Base-by-base conservation (phyloP, 2,888 invertebrate species). In the Archaeoteleia sp. region DNA sequence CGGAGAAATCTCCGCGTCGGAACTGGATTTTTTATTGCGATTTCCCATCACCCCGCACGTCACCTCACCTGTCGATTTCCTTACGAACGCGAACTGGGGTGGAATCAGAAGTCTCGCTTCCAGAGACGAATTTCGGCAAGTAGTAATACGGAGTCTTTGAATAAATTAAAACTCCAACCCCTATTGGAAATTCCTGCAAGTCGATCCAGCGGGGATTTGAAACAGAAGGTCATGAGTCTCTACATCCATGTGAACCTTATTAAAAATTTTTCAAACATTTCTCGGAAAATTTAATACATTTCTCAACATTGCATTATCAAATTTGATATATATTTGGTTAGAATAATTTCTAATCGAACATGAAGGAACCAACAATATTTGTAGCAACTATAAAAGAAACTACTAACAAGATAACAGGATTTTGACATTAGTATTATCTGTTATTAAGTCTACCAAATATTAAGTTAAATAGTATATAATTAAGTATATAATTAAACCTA, bases 11-110 rank as follows among this genome's bases (percentile, higher is more conserved):
- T 91, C 92, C 48, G 87, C 93, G 4, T 89, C 89, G 40, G 97
- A 97, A 81, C 86, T 98, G 70, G 97, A 98, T 84, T 97, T 97
- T 84, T 89, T 98, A 70, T 88, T 98, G 51, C 90, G 97, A 54
- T 97, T 97, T 84, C 97, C 97, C 3, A 89, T 95, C 66, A 94
- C 94, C 72, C 96, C 96, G 0, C 96, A 97, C 82, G 94, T 97
- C 1, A 95, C 94, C 1, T 94, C 95, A 81, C 97, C 97, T 0
- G 97, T 98, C 0, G 97, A 97, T 78, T 98, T 98, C 86, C 88
- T 98, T 35, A 94, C 94, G 1, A 94, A 97, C 83, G 89, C 90
- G 70, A 93, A 94, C 79, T 98, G 98, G 98, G 97, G 97, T 61
- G 97, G 96, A 10, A 94, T 98, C 75, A 95, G 97, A 85, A 94